Percentiles rank a stretch among this genome's conserved stretches.
Evolutionary conservation across 2,888 invertebrate species (phyloP).

Genomic region (Synanthedon andrenaeformis): DNA sequence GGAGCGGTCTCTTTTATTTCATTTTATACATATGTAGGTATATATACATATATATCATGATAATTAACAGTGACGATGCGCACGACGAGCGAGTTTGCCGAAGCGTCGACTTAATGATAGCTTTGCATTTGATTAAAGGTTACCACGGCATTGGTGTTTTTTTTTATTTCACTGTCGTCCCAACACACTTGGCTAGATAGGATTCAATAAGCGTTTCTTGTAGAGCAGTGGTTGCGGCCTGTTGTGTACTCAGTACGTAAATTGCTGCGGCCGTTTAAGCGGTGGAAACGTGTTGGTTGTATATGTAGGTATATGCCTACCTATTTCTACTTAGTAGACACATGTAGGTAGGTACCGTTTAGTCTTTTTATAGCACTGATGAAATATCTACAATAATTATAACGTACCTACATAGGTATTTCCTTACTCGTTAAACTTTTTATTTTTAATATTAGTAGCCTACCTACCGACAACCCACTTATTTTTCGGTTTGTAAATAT

Average conservation of each 20-base stretch:
- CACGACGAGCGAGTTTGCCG: slow-evolving; percentile 56
- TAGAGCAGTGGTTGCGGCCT: slow-evolving; percentile 23
- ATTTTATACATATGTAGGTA: slow-evolving; percentile 49
- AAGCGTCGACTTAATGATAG: slow-evolving; percentile 62
- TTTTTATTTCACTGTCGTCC: slow-evolving; percentile 27
- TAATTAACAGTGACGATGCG: slow-evolving; percentile 67
- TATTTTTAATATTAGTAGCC: slow-evolving; percentile 6
- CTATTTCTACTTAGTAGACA: slow-evolving; percentile 1
- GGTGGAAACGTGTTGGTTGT: slow-evolving; percentile 36
- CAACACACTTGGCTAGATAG: slow-evolving; percentile 3
- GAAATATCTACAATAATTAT: too few species aligned
- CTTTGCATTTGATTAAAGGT: slow-evolving; percentile 63
- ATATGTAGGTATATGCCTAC: slow-evolving; percentile 34
- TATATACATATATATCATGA: slow-evolving; percentile 66
- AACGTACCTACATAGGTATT: too few species aligned
- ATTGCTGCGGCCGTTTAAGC: slow-evolving; percentile 31
- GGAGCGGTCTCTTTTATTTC: slow-evolving; percentile 67
- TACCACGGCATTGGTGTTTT: slow-evolving; percentile 55
- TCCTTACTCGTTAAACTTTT: too few species aligned
- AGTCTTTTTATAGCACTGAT: too few species aligned
- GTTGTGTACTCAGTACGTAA: slow-evolving; percentile 28
- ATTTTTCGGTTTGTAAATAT: background rate
- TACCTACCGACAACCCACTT: slow-evolving; percentile 10
- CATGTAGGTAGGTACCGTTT: too few species aligned
- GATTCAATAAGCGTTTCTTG: slow-evolving; percentile 14